A percentile compares a stretch with the other conserved stretches of the same genome.
phyloP scores from a whole-genome alignment of 1,140 invertebrate genomes.

The Drosophila sulfurigaster region DNA sequence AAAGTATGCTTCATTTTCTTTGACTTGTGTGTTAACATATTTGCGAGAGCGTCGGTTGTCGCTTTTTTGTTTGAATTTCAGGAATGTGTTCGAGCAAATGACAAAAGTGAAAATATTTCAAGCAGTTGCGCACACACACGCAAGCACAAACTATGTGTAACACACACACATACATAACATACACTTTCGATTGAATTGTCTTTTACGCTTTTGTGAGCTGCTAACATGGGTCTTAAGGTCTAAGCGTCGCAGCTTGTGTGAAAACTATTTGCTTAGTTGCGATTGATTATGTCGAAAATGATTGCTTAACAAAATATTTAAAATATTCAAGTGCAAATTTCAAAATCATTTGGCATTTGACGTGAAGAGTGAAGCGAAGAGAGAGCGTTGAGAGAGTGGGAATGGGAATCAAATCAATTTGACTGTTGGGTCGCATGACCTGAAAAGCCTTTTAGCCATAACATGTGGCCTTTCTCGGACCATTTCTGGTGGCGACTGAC shows the following conservation, averaged over 20 bases:
- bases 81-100: conserved; percentile 76
- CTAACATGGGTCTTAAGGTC: conserved; percentile 54
- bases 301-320: conserved; percentile 46
- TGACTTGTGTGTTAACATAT: conserved; percentile 58
- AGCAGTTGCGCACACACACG: conserved; percentile 45
- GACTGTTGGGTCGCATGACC: conserved; percentile 51
- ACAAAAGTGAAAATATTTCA: conserved; percentile 81
- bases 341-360: conserved; percentile 41
- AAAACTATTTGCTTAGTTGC: conserved; percentile 37
- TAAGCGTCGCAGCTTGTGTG: conserved; percentile 15
- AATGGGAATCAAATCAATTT: conserved; percentile 74
- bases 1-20: conserved; percentile 61
- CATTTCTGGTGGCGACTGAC: conserved; percentile 45
- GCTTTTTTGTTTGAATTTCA: conserved; percentile 54
- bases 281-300: conserved; percentile 45
- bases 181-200: conserved; percentile 74
- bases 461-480: conserved; percentile 68
- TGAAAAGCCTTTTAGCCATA: conserved; percentile 74
- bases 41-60: conserved; percentile 42
- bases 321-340: conserved; percentile 32
- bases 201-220: conserved; percentile 64
- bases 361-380: conserved; percentile 3
- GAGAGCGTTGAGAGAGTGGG: neutral
- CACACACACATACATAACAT: conserved; percentile 9
- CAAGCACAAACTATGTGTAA: conserved; percentile 10